Percentiles rank a stretch among this genome's conserved stretches.
phyloP scores from a whole-genome alignment of 2,888 invertebrate genomes.

The Oxytorus armatus region DNA sequence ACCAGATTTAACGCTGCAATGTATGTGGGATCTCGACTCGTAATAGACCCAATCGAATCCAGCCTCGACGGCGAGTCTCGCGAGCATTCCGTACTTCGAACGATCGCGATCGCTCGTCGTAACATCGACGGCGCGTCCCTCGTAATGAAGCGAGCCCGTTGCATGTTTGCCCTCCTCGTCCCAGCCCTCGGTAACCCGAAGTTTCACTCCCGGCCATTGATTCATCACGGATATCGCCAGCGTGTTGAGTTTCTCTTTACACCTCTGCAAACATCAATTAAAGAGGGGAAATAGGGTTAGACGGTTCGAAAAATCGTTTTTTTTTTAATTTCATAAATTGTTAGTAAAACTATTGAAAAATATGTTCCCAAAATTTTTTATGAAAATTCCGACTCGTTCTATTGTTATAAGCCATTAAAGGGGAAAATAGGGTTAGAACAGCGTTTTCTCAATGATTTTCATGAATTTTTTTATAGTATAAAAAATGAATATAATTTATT shows the following conservation, averaged over 20 bases:
- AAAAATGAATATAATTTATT: too few species aligned
- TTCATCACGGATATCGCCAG: slow-evolving; percentile 98
- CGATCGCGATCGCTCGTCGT: slow-evolving; percentile 97
- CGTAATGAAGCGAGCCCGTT: slow-evolving; percentile 96
- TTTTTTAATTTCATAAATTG: too few species aligned
- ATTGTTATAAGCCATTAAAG: too few species aligned
- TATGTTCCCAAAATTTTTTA: too few species aligned
- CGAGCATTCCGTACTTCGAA: slow-evolving; percentile 98
- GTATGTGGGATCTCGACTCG: slow-evolving; percentile 96
- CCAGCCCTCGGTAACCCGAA: slow-evolving; percentile 98
- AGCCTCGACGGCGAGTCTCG: slow-evolving; percentile 97
- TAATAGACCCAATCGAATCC: slow-evolving; percentile 99
- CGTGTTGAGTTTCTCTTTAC: slow-evolving; percentile 97
- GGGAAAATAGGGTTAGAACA: too few species aligned
- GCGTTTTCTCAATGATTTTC: too few species aligned
- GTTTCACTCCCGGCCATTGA: slow-evolving; percentile 97
- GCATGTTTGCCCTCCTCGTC: slow-evolving; percentile 93
- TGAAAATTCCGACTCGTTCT: too few species aligned
- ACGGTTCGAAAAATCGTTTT: too few species aligned
- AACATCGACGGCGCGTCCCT: slow-evolving; percentile 98
- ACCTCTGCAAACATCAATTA: slow-evolving; percentile 90
- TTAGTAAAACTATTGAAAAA: too few species aligned
- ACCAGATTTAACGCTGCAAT: slow-evolving; percentile 99
- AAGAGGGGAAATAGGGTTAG: not conserved
- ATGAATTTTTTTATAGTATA: too few species aligned